Percentiles rank a stretch among this genome's conserved stretches.
Evolutionary conservation across 2,888 invertebrate genomes (phyloP).

Genomic region (Drosophila heteroneura): DNA sequence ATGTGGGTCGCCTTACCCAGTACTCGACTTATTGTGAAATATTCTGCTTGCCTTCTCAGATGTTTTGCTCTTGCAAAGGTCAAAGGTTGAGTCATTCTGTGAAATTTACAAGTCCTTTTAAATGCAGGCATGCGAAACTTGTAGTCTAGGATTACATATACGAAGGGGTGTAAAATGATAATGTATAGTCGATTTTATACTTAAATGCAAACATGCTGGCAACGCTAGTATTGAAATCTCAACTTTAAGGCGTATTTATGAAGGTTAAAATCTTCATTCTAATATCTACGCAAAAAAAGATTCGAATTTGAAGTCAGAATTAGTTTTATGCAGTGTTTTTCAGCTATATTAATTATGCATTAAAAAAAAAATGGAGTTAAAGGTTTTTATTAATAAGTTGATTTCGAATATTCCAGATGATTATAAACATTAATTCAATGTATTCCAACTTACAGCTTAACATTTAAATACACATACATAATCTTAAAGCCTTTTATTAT

Average conservation of each 20-base stretch:
- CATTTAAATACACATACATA: no score
- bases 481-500: background rate
- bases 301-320: background rate
- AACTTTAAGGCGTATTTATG: background rate
- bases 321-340: background rate
- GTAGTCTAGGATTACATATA: background rate
- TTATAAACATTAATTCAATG: background rate
- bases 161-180: background rate
- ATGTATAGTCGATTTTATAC: background rate
- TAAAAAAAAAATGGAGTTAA: background rate
- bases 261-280: background rate
- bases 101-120: conserved; percentile 2
- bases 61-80: conserved; percentile 53
- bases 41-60: conserved; percentile 26
- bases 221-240: background rate
- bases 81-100: conserved; percentile 57
- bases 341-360: background rate
- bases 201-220: background rate
- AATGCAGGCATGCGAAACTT: background rate
- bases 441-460: no score
- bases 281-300: background rate
- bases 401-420: background rate
- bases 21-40: conserved; percentile 34
- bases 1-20: conserved; percentile 50
- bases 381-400: background rate